Evolutionary conservation across 2,888 invertebrate species (phyloP), one percentile per base, ranked within the genome.

Genomic region (Nudaria mundana): DNA sequence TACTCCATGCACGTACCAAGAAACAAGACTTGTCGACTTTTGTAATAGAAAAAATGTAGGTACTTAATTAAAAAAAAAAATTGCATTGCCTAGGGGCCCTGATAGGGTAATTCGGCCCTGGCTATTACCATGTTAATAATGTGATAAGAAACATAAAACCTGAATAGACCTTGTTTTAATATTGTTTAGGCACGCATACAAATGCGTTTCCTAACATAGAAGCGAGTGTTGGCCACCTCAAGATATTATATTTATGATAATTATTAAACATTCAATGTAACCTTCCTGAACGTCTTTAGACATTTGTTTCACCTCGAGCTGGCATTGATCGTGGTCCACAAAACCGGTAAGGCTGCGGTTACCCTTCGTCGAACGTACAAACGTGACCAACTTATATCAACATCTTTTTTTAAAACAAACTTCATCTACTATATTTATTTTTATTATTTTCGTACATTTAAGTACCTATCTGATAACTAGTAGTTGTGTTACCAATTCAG

Each of bases 261-360:
- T 49, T 61, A 52, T 55, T 52, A 52, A n/a, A n/a, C n/a, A 59
- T 51, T 51, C 44, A 45, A 57, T 30, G 37, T 48, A 66, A 64
- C 66, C 66, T 71, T 74, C 71, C 75, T 72, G 76, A 77, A 67
- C 70, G 68, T 71, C 75, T 79, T 70, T 71, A 74, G 73, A 69
- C 66, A 66, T 66, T 79, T 81, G 72, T 78, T 79, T 82, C 79
- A 79, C 84, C 81, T 82, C 82, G 82, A 62, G 53, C 67, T 74
- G 82, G 81, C 84, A 81, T 85, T 85, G 86, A 75, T 76, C 78
- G 72, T 71, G 71, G 77, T 71, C 73, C 75, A 76, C 71, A 71
- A 76, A 84, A 86, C 86, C 86, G 86, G 86, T 85, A 84, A 61
- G 70, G 66, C 70, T 75, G 78, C 63, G 76, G 85, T 80, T 82